Evolutionary conservation across 2,888 invertebrate genomes (phyloP), one percentile per base, ranked within the genome.

Genomic region (Branchipolynoe longqiensis): DNA sequence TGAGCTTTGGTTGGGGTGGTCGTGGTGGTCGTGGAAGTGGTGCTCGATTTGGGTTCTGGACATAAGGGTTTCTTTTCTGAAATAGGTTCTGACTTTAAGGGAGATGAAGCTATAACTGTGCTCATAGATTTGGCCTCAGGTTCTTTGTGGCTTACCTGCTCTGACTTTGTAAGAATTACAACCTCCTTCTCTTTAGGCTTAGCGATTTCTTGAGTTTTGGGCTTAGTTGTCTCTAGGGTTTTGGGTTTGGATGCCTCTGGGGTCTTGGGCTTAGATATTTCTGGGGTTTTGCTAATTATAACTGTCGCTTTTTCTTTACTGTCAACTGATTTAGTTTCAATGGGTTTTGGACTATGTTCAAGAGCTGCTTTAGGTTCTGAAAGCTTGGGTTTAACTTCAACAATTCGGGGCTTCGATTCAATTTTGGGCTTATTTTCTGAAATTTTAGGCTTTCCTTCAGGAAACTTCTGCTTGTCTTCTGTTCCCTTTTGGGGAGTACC

Each of bases 371-470:
- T 74, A 18, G 41, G 8, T 40, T 74, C 74, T 3, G 41, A 14
- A 40, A 25, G 2, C 48, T 74, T 74, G 25, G 82, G 82, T 38
- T 58, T 82, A 12, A 14, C 31, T 58, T 73, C 73, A 33, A 36
- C 33, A 31, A 36, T 28, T 36, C 33, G 18, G 38, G 73, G 73
- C n/a, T 73, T 73, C 12, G 22, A 14, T 73, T 36, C 14, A 62
- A 58, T 62, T 62, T 58, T 83, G 38, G 78, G 78, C 18, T 41
- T 78, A 28, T 18, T 78, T 1, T 78, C 78, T 25, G 78, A 41
- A 48, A 48, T 78, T 48, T 78, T 82, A n/a, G 82, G 58, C 31
- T 82, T 82, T 12, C 38, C 82, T 82, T 82, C 82, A 33, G 54
- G 36, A 6, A 58, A 1, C 22, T 28, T 54, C 8, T 33, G 56